A percentile compares a stretch with the other conserved stretches of the same genome.
Evolutionary conservation across 2,113 vertebrate genomes (phyloP).

Genomic region (Brachyhypopomus gauderio): DNA sequence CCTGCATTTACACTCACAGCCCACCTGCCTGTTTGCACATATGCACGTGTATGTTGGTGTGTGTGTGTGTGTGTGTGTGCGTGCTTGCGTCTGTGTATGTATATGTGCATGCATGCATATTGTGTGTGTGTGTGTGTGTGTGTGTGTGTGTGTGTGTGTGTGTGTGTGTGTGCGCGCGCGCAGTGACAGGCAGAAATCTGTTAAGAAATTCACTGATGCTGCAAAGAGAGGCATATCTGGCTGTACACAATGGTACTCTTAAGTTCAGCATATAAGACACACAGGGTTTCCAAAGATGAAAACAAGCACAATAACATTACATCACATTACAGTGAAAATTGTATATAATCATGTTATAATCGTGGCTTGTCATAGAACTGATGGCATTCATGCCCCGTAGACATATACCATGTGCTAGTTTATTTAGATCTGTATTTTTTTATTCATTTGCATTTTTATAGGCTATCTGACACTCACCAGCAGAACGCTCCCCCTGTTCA

Average conservation of each 20-base stretch:
- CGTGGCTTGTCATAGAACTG: neutral
- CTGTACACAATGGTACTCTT: neutral
- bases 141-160: neutral
- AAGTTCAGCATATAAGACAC: neutral
- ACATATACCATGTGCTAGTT: neutral
- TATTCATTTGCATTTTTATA: constrained; percentile 36
- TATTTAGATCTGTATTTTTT: neutral
- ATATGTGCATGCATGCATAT: constrained; percentile 3
- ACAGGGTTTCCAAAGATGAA: too few species aligned
- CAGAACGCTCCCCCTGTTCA: neutral
- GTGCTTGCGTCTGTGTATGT: neutral
- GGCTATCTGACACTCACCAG: constrained; percentile 8
- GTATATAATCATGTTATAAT: too few species aligned
- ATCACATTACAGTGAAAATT: neutral
- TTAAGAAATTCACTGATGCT: neutral
- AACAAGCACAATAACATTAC: neutral
- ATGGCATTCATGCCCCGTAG: neutral
- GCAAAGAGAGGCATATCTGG: neutral
- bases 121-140: neutral
- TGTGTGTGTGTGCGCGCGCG: neutral
- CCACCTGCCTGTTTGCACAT: constrained; percentile 27
- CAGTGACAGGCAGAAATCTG: neutral
- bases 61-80: neutral
- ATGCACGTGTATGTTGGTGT: neutral
- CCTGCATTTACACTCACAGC: constrained; percentile 27